A percentile compares a stretch with the other conserved stretches of the same genome.
These are phyloP conservation scores for Porphyrio hochstetteri DNA, from an alignment of 2,113 vertebrate genomes.

Conservation along the genomic window DNA sequence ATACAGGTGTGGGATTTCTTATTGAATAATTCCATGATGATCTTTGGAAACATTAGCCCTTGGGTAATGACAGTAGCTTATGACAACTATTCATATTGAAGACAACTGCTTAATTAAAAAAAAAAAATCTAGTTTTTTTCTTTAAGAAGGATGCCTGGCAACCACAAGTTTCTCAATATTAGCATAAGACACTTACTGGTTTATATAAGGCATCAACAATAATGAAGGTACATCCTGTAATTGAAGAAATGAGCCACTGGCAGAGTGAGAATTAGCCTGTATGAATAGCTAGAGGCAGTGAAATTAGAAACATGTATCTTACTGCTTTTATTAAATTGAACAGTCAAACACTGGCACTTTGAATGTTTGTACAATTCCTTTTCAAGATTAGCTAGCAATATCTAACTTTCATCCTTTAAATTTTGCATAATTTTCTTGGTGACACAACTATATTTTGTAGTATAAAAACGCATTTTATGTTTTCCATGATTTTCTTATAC, in stretches of 20 bases:
- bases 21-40: not conserved
- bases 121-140: not conserved
- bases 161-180: slow-evolving; percentile 12
- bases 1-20: not conserved
- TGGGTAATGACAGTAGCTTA: not conserved
- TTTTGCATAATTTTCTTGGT: not conserved
- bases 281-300: not conserved
- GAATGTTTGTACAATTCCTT: not conserved
- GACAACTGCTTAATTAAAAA: slow-evolving; percentile 47
- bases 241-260: slow-evolving; percentile 20
- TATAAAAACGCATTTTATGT: not conserved
- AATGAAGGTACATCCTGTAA: slow-evolving; percentile 23
- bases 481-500: not conserved
- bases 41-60: not conserved
- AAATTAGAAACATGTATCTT: slow-evolving; percentile 49
- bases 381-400: not conserved
- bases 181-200: not conserved
- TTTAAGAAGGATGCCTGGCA: not conserved
- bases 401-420: not conserved
- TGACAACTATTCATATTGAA: slow-evolving; percentile 9
- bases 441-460: not conserved
- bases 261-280: not conserved
- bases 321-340: slow-evolving; percentile 8
- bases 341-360: not conserved
- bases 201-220: slow-evolving; percentile 22